phyloP scores from a whole-genome alignment of 2,888 invertebrate species.

The Drosophila algonquin region DNA sequence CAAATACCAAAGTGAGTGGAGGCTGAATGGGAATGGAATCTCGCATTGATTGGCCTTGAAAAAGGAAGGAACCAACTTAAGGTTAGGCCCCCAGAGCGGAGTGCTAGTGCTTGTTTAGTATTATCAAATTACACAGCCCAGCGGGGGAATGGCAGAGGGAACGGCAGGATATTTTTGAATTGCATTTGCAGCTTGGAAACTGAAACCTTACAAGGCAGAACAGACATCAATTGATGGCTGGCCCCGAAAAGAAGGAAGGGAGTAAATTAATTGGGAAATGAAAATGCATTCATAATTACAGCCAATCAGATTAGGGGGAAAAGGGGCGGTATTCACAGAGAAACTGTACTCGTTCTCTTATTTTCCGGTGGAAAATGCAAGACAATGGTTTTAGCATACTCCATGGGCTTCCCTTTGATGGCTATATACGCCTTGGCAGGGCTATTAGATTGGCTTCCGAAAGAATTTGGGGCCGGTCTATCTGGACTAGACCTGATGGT shows the following conservation, averaged over 20 bases:
- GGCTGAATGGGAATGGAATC: constrained; percentile 38
- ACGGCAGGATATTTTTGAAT: background rate
- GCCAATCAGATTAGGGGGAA: background rate
- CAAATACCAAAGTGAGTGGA: background rate
- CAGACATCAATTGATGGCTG: constrained; percentile 4
- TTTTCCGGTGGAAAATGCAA: too few relatives aligned
- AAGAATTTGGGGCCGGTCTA: too few relatives aligned
- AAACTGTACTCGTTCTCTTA: background rate
- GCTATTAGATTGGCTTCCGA: background rate
- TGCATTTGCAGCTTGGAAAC: constrained; percentile 3
- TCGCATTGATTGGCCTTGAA: constrained; percentile 61
- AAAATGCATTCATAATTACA: background rate
- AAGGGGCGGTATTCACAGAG: too few relatives aligned
- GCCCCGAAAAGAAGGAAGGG: background rate
- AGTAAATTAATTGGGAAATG: too few relatives aligned
- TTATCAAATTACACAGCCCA: constrained; percentile 18
- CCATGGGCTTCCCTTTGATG: too few relatives aligned
- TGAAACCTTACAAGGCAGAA: background rate
- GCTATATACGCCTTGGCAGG: background rate
- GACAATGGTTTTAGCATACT: background rate
- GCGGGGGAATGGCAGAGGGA: background rate
- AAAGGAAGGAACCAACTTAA: background rate
- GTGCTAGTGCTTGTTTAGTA: background rate
- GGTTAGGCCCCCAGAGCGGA: background rate
- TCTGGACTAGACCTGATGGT: too few relatives aligned